Base-by-base conservation (phyloP, 2,888 invertebrate genomes). In the Parascotia fuliginaria region DNA sequence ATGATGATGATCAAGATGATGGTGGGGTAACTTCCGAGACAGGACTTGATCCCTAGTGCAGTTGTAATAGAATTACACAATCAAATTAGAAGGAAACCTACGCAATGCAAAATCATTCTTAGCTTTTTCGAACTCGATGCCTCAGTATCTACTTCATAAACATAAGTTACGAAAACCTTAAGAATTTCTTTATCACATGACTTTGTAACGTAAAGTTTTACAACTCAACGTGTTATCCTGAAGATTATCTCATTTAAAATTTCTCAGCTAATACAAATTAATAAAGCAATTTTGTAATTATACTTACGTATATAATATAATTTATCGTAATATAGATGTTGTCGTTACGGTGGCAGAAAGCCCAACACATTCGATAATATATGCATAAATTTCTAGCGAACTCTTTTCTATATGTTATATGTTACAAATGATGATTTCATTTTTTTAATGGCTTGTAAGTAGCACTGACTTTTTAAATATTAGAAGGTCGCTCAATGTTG, bases 401-500 rank as follows among this genome's bases (percentile, higher is more conserved):
- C 24, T 3, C 24, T 12, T 7, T 12, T 16, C 33, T 33, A 15
- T n/a, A 19, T 19, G 2, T 13, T n/a, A n/a, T 36, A 5, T 36
- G n/a, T 36, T 19, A 36, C 36, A 19, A 31, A 42, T 42, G 24
- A 33, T 36, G 22, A 34, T 46, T 14, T 36, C 14, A 40, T 29
- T 42, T 47, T 47, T 40, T 36, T 47, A 36, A 42, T 29, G 9
- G n/a, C 22, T 9, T 9, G 39, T 41, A 37, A 47, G 36, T 47
- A 24, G 41, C 14, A 24, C 24, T 15, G 31, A 11, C 13, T 29
- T 34, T 46, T 34, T 34, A 41, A 11, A 22, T 31, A 34, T 29
- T 29, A 9, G 37, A 47, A 47, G 47, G 41, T 36, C 47, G 11
- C n/a, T 42, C 45, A 45, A 45, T 38, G 39, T 27, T 45, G 33